Evolutionary conservation across 1,140 invertebrate genomes (phyloP).

Genomic region (Solenopsis fugax): DNA sequence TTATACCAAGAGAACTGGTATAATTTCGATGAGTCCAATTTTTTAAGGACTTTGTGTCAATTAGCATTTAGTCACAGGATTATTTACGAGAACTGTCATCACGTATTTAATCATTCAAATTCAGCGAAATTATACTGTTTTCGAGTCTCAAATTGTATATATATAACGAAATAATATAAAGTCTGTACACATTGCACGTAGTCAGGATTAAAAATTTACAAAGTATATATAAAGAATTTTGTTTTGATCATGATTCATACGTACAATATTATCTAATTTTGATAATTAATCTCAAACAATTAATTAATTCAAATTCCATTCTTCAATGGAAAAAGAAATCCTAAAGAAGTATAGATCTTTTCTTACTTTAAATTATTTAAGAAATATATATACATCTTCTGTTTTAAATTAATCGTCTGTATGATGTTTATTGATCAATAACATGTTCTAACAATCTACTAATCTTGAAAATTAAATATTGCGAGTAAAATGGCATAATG

Average conservation of each 20-base stretch:
- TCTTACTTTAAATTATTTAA: not conserved
- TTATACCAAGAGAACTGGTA: conserved; percentile 1
- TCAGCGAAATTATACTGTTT: not conserved
- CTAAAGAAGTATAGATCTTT: not conserved
- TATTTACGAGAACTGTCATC: not conserved
- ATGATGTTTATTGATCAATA: not conserved
- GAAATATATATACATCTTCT: not conserved
- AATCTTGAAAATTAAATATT: conserved; percentile 19
- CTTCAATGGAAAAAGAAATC: not conserved
- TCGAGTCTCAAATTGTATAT: conserved; percentile 13
- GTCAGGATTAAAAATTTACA: not conserved
- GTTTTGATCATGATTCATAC: not conserved
- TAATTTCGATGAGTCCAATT: not conserved
- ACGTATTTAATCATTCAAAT: not conserved
- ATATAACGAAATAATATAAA: conserved; percentile 4
- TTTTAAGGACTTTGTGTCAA: not conserved
- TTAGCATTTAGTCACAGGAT: conserved; percentile 14
- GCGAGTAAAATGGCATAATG: not conserved
- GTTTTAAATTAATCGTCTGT: not conserved
- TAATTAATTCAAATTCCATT: not conserved
- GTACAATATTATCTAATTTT: conserved; percentile 1
- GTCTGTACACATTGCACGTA: not conserved
- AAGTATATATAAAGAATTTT: not conserved
- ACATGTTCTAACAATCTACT: not conserved
- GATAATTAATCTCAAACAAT: not conserved